Percentiles rank a stretch among this genome's conserved stretches.
These are phyloP conservation scores for Pissodes strobi DNA, from an alignment of 1,140 invertebrate genomes.

Conservation along the genomic window DNA sequence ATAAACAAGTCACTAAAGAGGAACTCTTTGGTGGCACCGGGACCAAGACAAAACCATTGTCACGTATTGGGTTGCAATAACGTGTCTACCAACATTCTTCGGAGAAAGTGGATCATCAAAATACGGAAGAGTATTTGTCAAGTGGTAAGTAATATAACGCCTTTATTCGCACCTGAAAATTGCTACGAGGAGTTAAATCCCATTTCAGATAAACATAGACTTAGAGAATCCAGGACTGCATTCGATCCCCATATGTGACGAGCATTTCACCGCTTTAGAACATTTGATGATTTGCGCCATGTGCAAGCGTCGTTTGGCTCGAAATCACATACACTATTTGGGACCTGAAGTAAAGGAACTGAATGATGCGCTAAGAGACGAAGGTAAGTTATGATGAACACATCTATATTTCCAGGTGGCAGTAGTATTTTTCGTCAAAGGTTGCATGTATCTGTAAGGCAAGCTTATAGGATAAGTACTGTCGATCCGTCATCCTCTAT, in stretches of 20 bases:
- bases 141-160: constrained; percentile 62
- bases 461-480: too few relatives aligned
- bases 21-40: constrained; percentile 47
- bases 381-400: constrained; percentile 52
- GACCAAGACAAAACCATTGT: constrained; percentile 59
- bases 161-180: too few relatives aligned
- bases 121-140: constrained; percentile 72
- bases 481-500: too few relatives aligned
- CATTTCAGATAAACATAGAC: constrained; percentile 63
- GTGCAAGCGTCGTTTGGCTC: constrained; percentile 72
- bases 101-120: constrained; percentile 78
- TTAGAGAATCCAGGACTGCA: constrained; percentile 63
- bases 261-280: constrained; percentile 67
- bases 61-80: constrained; percentile 67
- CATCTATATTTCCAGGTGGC: too few relatives aligned
- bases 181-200: too few relatives aligned
- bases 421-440: too few relatives aligned
- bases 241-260: constrained; percentile 66
- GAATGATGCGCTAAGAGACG: constrained; percentile 66
- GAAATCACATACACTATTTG: constrained; percentile 71
- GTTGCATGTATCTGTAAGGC: too few relatives aligned
- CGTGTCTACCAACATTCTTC: constrained; percentile 68
- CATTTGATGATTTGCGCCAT: constrained; percentile 74
- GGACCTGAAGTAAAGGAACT: constrained; percentile 66
- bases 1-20: constrained; percentile 53